Evolutionary conservation across 64 coral and sea anemone genomes (phyloP), one percentile per base, ranked within the genome.

Genomic region (Stichodactyla helianthus): DNA sequence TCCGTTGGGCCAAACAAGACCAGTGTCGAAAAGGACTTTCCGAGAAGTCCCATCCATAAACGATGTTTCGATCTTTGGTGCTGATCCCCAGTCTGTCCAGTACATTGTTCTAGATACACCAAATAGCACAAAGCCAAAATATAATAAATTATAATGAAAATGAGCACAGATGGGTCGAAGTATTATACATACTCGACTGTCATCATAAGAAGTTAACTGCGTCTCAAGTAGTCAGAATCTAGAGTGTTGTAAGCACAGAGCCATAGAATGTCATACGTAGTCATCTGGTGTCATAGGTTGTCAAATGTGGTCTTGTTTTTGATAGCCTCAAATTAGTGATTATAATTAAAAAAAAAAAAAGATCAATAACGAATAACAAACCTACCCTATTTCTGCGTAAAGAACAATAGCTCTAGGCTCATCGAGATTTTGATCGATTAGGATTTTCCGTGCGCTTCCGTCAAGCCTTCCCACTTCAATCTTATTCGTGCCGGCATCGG

Each of bases 391-490:
- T 82, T 77, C 84, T 4, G 83, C 83, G 44, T 95, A 89, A 2
- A 95, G 71, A 5, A 86, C 77, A 54, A 95, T 84, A 50, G 86
- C 93, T 55, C 93, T 91, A 0, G 93, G 93, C n/a, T 86, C 87
- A 77, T 95, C 93, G 12, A 95, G 89, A 15, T 86, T 82, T 55
- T 84, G 62, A 58, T 79, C 85, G n/a, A 95, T 86, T 2, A 95
- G 31, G 5, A 86, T 53, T 22, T 87, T 95, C 13, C 93, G 64
- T 65, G 79, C 35, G 4, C 82, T 86, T 15, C 93, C 93, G 65
- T 95, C 93, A 10, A 95, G 77, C 7, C 67, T 26, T 19, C 85
- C 89, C 5, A 91, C 79, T 85, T 95, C 93, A 82, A 95, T 95
- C 44, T 77, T 88, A 57, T 95, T 89, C 16, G 83, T 89, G 18